A percentile compares a stretch with the other conserved stretches of the same genome.
Conservation (phyloP, 2,888 invertebrate species). For the Watsonalla binaria region DNA sequence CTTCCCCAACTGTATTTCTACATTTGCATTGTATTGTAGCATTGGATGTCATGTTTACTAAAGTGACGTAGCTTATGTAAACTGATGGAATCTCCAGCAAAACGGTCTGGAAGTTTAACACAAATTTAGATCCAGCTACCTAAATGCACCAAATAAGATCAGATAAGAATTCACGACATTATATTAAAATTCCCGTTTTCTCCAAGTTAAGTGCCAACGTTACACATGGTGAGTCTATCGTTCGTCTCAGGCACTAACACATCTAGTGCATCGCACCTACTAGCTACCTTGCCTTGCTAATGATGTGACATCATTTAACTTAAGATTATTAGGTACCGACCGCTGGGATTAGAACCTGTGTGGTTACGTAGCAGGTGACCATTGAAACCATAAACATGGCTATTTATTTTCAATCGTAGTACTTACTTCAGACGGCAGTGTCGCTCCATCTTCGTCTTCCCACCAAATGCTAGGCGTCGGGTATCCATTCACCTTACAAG, state of each 20-base stretch:
- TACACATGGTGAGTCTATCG: too few species aligned
- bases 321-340: too few species aligned
- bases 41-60: conserved; percentile 40
- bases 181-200: too few species aligned
- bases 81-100: conserved; percentile 47
- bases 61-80: conserved; percentile 44
- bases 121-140: not conserved
- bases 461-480: conserved; percentile 51
- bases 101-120: conserved; percentile 28
- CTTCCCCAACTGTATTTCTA: conserved; percentile 33
- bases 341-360: too few species aligned
- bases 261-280: too few species aligned
- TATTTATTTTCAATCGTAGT: not conserved
- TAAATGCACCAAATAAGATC: not conserved
- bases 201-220: too few species aligned
- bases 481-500: conserved; percentile 47
- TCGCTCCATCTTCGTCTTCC: conserved; percentile 31
- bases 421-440: conserved; percentile 21
- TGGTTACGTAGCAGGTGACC: not conserved
- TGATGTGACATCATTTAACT: too few species aligned
- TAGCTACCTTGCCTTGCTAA: too few species aligned
- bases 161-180: too few species aligned
- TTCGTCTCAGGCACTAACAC: too few species aligned
- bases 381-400: not conserved
- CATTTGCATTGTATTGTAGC: conserved; percentile 47